Base-by-base conservation (phyloP, 2,113 vertebrate genomes). In the Caretta caretta region DNA sequence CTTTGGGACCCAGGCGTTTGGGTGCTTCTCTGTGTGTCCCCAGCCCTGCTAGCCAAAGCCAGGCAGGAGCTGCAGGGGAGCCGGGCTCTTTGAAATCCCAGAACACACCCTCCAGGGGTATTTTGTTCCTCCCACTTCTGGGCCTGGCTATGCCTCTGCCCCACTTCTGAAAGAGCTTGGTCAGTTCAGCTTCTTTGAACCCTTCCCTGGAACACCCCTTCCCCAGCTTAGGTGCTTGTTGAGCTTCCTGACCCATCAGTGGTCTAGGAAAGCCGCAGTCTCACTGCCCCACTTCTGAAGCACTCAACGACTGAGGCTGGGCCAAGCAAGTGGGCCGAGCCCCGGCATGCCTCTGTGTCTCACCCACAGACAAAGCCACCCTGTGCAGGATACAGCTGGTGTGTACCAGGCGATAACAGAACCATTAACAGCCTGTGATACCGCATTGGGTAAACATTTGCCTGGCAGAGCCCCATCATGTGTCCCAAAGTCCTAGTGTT, bases 381-480 rank as follows among this genome's bases (percentile, higher is more conserved):
- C 88, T 11, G 94, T 0, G 49, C 20, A 0, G 2, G 0, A 24
- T 27, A 82, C 82, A 27, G 0, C 0, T n/a, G 22, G 38, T 0
- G 1, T 8, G 42, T 53, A 82, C 87, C 29, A 90, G 83, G 46
- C 16, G 90, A 94, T 94, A 96, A 86, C 83, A 79, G 72, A 84
- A 62, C 90, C 81, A 10, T 53, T 90, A 75, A 88, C 88, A 87
- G 75, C 29, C 86, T 14, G 19, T 8, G 16, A 48, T 27, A 35
- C 3, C 10, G 13, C 3, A 6, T 9, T 11, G 17, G 48, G 48
- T 72, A 89, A 97, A 94, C 90, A 92, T 91, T 94, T 91, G 89
- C 49, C 81, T 8, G 1, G 57, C 38, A 5, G 25, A 42, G 69
- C n/a, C 80, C 51, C 24, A 0, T 10, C 13, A 6, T 25, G 38